These are phyloP conservation scores for Bembecia ichneumoniformis DNA, from an alignment of 2,888 invertebrate genomes.

Conservation along the genomic window DNA sequence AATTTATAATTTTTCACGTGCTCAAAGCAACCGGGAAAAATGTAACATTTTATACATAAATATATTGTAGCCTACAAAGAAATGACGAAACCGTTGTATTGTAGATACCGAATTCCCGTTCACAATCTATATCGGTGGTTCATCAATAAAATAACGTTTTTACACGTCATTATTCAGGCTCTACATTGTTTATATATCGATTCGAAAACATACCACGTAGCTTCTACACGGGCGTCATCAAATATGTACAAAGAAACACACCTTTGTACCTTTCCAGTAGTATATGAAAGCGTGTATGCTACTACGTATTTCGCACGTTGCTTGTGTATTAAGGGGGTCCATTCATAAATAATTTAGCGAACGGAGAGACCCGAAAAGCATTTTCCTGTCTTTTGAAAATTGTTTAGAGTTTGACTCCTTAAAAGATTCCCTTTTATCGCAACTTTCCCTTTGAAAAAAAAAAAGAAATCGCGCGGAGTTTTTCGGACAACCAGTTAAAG, in stretches of 20 bases:
- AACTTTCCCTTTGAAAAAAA: background rate
- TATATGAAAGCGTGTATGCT: constrained; percentile 40
- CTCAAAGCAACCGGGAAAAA: no score
- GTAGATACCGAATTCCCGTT: no score
- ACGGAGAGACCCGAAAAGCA: constrained; percentile 33
- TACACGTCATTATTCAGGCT: constrained; percentile 42
- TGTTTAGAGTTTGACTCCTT: constrained; percentile 40
- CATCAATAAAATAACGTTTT: constrained; percentile 10
- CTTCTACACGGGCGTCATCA: constrained; percentile 39
- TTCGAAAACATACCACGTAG: constrained; percentile 44
- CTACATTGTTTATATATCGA: constrained; percentile 39
- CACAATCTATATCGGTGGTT: background rate
- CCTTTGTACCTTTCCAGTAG: constrained; percentile 31
- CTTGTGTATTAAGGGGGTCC: constrained; percentile 41
- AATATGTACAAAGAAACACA: constrained; percentile 61
- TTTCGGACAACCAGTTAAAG: background rate
- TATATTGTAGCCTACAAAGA: no score
- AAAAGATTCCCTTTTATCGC: constrained; percentile 21
- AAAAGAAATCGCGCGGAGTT: no score
- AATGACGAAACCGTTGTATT: no score
- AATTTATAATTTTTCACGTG: no score
- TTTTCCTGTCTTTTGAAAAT: constrained; percentile 41
- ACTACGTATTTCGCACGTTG: constrained; percentile 41
- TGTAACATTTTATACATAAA: no score
- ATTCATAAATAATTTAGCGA: constrained; percentile 61